phyloP scores from a whole-genome alignment of 2,113 vertebrate species.

The Hippocampus comes region DNA sequence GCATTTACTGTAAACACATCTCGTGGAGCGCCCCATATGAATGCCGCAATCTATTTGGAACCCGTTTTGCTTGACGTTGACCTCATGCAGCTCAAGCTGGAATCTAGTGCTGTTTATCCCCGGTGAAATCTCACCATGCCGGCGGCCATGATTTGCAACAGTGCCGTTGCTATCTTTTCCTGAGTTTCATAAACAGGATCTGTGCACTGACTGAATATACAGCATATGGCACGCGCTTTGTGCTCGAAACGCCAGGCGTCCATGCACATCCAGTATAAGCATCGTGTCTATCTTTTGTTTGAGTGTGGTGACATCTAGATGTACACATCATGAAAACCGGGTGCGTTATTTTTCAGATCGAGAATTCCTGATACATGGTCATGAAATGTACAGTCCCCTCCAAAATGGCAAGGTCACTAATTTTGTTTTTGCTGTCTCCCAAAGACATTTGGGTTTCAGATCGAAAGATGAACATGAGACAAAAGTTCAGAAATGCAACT shows the following conservation, averaged over 20 bases:
- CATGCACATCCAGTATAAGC: constrained; percentile 14
- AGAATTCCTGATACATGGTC: not conserved
- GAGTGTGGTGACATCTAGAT: constrained; percentile 3
- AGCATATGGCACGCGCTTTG: constrained; percentile 7
- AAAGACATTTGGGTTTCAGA: too few species aligned
- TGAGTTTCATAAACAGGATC: constrained; percentile 52
- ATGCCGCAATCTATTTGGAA: constrained; percentile 17
- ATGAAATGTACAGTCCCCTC: not conserved
- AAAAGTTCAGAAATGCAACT: too few species aligned
- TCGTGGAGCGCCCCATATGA: constrained; percentile 14
- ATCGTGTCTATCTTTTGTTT: constrained; percentile 24
- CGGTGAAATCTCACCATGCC: constrained; percentile 18
- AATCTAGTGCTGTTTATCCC: constrained; percentile 25
- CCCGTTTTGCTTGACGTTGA: constrained; percentile 28
- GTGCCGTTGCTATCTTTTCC: constrained; percentile 32
- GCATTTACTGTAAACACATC: not conserved
- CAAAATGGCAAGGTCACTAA: too few species aligned
- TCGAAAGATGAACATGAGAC: too few species aligned
- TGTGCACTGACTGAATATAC: constrained; percentile 11
- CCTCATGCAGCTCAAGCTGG: constrained; percentile 30
- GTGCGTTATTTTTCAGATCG: not conserved
- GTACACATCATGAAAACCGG: not conserved
- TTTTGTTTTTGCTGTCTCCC: too few species aligned
- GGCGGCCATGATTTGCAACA: constrained; percentile 37
- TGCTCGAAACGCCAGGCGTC: constrained; percentile 14